Percentiles rank a stretch among this genome's conserved stretches.
These are phyloP conservation scores for Ciconia stormi DNA, from an alignment of 2,113 vertebrate species.

Conservation along the genomic window DNA sequence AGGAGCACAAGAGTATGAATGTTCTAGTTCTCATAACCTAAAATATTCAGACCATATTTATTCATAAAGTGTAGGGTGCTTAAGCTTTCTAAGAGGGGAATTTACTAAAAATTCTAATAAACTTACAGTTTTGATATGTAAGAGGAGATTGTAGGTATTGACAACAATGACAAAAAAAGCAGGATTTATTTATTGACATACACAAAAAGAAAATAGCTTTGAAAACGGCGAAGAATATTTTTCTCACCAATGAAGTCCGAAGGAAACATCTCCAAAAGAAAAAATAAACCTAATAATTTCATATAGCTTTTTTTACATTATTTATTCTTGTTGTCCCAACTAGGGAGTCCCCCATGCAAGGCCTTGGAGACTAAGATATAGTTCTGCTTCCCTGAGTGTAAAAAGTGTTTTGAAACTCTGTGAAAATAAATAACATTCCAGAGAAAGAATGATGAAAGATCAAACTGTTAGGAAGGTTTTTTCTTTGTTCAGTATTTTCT, in stretches of 20 bases:
- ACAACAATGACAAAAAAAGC: neutral
- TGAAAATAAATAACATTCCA: neutral
- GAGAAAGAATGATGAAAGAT: neutral
- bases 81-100: neutral
- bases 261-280: neutral
- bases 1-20: neutral
- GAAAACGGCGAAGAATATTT: neutral
- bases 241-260: neutral
- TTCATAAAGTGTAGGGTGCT: neutral
- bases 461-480: neutral
- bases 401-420: neutral
- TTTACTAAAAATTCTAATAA: neutral
- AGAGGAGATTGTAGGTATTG: neutral
- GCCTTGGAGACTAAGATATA: neutral
- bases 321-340: neutral
- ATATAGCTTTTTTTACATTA: neutral
- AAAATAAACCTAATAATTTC: neutral
- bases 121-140: neutral
- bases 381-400: neutral
- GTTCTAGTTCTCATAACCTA: neutral
- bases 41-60: neutral
- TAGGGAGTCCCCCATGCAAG: neutral
- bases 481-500: neutral
- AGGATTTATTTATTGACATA: neutral
- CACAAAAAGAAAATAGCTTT: neutral